phyloP scores from a whole-genome alignment of 2,113 vertebrate species.

The Aegotheles bennettii region DNA sequence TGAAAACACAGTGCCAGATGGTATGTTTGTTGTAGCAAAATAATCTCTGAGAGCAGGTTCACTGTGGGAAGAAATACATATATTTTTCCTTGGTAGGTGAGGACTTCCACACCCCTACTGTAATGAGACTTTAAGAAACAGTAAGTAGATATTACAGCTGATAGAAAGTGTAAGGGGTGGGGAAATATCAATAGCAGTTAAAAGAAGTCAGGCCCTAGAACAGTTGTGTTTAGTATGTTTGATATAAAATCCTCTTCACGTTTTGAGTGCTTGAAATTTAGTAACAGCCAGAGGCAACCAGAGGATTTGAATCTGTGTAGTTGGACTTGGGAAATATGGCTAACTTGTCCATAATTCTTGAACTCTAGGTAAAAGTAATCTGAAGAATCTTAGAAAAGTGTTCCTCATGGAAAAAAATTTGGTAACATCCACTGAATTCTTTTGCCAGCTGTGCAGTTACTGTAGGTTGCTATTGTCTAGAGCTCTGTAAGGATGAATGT shows the following conservation, averaged over 20 bases:
- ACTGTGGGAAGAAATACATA: neutral
- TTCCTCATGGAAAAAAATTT: neutral
- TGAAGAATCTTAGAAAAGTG: neutral
- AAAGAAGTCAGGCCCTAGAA: neutral
- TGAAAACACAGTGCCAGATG: neutral
- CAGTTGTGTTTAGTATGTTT: neutral
- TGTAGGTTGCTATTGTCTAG: neutral
- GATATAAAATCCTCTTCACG: neutral
- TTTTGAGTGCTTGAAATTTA: neutral
- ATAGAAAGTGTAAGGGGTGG: neutral
- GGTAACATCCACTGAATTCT: neutral
- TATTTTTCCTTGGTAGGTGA: neutral
- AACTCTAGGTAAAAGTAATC: neutral
- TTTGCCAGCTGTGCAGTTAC: neutral
- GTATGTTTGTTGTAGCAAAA: neutral
- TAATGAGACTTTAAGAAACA: neutral
- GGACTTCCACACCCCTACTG: neutral
- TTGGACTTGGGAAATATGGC: neutral
- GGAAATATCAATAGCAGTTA: neutral
- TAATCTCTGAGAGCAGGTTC: neutral
- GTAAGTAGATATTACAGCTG: neutral
- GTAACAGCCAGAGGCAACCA: neutral
- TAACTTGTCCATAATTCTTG: neutral
- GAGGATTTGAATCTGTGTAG: neutral
- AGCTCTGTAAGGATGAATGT: neutral